Evolutionary conservation across 2,888 invertebrate genomes (phyloP), one percentile per base, ranked within the genome.

Genomic region (Periphyllus acericola): DNA sequence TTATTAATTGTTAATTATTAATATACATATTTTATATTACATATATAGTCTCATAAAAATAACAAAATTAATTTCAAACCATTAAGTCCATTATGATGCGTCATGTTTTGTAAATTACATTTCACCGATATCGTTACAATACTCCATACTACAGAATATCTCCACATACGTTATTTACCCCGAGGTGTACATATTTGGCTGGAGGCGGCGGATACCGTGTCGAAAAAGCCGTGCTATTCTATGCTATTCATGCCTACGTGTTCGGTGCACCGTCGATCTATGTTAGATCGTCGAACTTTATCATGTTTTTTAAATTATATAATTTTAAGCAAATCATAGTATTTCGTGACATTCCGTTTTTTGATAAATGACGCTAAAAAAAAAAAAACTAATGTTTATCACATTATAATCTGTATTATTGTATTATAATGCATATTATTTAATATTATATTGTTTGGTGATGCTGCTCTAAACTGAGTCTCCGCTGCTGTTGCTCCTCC

Each of bases 391-490:
- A 40, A 32, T 34, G 21, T 34, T 19, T 32, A 34, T 72, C 34
- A 19, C 72, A 32, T 17, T 55, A 19, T 17, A 68, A 68, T n/a
- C 2, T n/a, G n/a, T n/a, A n/a, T 68, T 32, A 21, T 29, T 71
- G 29, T 66, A 32, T 68, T 68, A 2, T n/a, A 11, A 29, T 68
- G n/a, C 29, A 29, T 68, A 46, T 14, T 46, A 46, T 46, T 1
- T 46, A 60, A 25, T 60, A 25, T 68, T 71, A 71, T 14, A 71
- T 71, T 29, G 55, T 79, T 40, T 80, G 87, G 81, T 87, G 87
- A 87, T 87, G 87, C 87, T 87, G 87, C 87, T 87, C 87, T 87
- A 81, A 87, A 87, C 87, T 87, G 87, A 81, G 87, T 87, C 87
- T 87, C 72, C 72, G 87, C 87, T 72, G 87, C 87, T 75, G 80